phyloP scores from a whole-genome alignment of 1,140 invertebrate genomes.

The Maniola jurtina region DNA sequence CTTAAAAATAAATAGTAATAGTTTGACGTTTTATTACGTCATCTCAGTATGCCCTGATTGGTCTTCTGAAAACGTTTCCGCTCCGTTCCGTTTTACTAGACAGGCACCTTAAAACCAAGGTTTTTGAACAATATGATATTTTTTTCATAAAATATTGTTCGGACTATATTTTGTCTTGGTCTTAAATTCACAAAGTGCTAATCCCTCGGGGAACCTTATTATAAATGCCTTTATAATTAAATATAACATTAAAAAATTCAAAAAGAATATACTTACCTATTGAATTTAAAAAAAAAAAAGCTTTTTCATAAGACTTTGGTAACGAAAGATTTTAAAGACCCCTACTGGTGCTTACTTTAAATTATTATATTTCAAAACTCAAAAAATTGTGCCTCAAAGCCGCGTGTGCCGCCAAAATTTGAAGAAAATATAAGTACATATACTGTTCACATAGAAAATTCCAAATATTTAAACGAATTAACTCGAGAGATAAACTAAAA shows the following conservation, averaged over 20 bases:
- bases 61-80: no score
- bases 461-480: no score
- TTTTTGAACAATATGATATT: no score
- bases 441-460: neutral
- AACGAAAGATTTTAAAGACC: neutral
- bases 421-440: neutral
- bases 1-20: no score
- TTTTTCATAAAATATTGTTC: neutral
- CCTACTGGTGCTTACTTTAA: slow-evolving; percentile 17
- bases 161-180: neutral
- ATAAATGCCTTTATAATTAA: slow-evolving; percentile 23
- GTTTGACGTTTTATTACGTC: no score
- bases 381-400: slow-evolving; percentile 24
- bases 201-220: slow-evolving; percentile 45
- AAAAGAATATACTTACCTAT: no score
- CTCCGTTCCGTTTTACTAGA: no score
- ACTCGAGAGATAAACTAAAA: no score
- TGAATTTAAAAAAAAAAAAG: slow-evolving; percentile 17
- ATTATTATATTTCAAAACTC: slow-evolving; percentile 5
- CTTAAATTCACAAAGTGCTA: slow-evolving; percentile 57
- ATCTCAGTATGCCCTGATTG: no score
- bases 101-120: no score
- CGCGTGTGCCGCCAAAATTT: slow-evolving; percentile 16
- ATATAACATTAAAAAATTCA: slow-evolving; percentile 11
- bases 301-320: slow-evolving; percentile 2